Evolutionary conservation across 2,797 vertebrate species (phyloP).

Genomic region (Ara ararauna): DNA sequence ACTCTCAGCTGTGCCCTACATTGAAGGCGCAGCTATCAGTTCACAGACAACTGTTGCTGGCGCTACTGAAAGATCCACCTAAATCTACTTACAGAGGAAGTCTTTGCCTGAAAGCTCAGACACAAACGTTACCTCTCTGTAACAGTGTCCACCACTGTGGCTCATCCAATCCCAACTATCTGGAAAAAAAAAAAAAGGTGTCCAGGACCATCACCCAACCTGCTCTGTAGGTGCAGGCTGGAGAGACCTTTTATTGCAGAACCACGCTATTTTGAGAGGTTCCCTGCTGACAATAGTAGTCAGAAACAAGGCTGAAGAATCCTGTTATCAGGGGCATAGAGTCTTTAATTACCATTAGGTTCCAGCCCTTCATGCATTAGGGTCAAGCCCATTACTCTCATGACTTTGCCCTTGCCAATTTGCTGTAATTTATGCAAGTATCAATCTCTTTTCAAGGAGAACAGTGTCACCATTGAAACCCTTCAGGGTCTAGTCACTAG

Average conservation of each 20-base stretch:
- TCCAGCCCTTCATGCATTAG: background rate
- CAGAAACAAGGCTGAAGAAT: background rate
- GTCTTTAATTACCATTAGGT: background rate
- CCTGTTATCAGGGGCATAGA: background rate
- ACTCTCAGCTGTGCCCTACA: constrained; percentile 47
- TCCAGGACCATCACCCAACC: background rate
- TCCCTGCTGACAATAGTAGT: fast-evolving
- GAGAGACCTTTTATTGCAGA: background rate
- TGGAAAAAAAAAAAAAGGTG: background rate
- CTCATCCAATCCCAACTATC: background rate
- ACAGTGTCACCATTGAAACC: background rate
- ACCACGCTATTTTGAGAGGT: background rate
- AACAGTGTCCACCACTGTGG: background rate
- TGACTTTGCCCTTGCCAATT: background rate
- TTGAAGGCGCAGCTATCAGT: background rate
- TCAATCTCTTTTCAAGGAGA: background rate
- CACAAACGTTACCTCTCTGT: background rate
- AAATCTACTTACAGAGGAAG: constrained; percentile 22
- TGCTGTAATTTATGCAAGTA: background rate
- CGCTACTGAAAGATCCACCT: background rate
- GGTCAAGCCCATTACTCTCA: background rate
- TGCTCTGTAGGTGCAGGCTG: background rate
- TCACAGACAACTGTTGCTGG: background rate
- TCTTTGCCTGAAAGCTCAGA: background rate
- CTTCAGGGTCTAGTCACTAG: background rate